Evolutionary conservation across 2,888 invertebrate genomes (phyloP), one percentile per base, ranked within the genome.

Genomic region (Congeria kusceri): DNA sequence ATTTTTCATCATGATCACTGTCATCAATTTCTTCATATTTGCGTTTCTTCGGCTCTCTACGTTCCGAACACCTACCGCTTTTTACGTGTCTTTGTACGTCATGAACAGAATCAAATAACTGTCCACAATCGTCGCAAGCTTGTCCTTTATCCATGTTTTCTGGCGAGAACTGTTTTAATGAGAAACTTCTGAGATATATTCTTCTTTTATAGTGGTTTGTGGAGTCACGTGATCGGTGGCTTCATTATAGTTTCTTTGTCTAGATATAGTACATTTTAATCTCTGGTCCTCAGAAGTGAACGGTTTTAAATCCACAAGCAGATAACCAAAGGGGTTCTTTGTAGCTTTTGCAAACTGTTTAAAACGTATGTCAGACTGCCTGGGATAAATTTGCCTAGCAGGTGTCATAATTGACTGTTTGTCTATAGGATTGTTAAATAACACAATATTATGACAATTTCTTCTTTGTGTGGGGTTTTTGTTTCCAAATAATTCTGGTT

Each of bases 21-120:
- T 44, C 46, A 44, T 9, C 18, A 18, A 18, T 44, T 9, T 44
- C 46, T 44, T 44, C 46, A 44, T 44, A 44, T 44, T 44, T 44
- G 9, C 46, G 46, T 44, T 44, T 44, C 46, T 44, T 44, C 18
- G 28, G 57, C 3, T 67, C 57, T 18, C 39, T 67, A 27, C 58
- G 25, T 67, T 67, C 67, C 1, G 67, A 58, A 58, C 67, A 67
- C 57, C 46, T 39, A 3, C 57, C 69, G 47, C 69, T 44, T 69
- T 69, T 69, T 7, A 69, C 69, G 28, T 59, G 69, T 46, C 69
- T 69, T 15, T 69, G 61, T 18, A 69, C 59, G 27, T 69, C 61
- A 61, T 69, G 59, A 18, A 46, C 18, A 15, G 59, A 18, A 59
- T 69, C 59, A 69, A 69, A 69, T 18, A 69, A 61, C 11, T 27